phyloP scores from a whole-genome alignment of 2,888 invertebrate genomes.

The Camponotus fellah region DNA sequence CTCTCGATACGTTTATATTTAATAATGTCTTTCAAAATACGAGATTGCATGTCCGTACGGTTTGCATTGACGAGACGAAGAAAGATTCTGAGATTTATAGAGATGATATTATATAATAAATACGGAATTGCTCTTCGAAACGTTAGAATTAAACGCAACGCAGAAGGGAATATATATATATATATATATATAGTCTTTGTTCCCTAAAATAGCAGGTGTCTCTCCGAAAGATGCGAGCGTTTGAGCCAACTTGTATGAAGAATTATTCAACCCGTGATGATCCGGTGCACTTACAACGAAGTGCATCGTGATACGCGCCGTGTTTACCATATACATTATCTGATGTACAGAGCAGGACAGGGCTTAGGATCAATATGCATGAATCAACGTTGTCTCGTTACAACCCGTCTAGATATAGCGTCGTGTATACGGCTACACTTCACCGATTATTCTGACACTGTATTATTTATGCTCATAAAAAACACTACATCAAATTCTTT shows the following conservation, averaged over 20 bases:
- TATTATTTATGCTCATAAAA: background rate
- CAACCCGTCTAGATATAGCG: background rate
- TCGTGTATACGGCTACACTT: background rate
- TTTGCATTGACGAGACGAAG: background rate
- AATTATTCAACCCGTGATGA: constrained; percentile 70
- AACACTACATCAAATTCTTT: background rate
- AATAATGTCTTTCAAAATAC: background rate
- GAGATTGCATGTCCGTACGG: background rate
- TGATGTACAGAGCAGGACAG: constrained; percentile 55
- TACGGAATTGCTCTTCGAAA: background rate
- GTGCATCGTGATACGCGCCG: constrained; percentile 54
- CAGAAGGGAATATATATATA: background rate
- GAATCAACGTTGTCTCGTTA: constrained; percentile 62
- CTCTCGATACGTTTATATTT: background rate
- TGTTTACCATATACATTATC: constrained; percentile 57
- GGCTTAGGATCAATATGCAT: constrained; percentile 68
- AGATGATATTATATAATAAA: background rate
- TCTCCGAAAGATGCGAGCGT: constrained; percentile 21
- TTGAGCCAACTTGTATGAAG: constrained; percentile 48
- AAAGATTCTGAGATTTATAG: background rate
- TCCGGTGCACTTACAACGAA: constrained; percentile 67
- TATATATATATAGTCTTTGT: background rate
- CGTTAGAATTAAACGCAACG: background rate
- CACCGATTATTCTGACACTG: constrained; percentile 15
- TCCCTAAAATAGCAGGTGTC: constrained; percentile 46